phyloP scores from a whole-genome alignment of 2,888 invertebrate genomes.

The Anthophora plumipes region DNA sequence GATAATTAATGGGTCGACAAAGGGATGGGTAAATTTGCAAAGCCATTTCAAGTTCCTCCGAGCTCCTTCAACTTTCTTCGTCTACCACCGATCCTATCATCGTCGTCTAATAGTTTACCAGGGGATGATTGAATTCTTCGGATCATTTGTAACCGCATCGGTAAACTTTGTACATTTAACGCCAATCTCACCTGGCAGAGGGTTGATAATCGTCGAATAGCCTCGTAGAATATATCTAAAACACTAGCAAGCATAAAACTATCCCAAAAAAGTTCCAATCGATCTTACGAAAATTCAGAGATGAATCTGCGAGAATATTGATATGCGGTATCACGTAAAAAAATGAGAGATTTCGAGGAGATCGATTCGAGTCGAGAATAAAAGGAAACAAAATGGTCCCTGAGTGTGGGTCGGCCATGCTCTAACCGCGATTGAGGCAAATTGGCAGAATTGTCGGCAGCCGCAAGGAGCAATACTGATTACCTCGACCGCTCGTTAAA shows the following conservation, averaged over 20 bases:
- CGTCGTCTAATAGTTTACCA: conserved; percentile 76
- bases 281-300: not conserved
- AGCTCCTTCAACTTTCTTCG: conserved; percentile 75
- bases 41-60: conserved; percentile 82
- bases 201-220: conserved; percentile 47
- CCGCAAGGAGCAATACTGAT: conserved; percentile 77
- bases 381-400: conserved; percentile 80
- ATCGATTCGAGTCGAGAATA: conserved; percentile 55
- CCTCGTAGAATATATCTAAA: conserved; percentile 24
- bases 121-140: conserved; percentile 80
- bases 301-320: no score
- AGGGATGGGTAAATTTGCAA: conserved; percentile 82
- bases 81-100: conserved; percentile 63
- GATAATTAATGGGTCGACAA: conserved; percentile 80
- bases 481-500: conserved; percentile 80
- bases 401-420: conserved; percentile 73
- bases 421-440: conserved; percentile 82
- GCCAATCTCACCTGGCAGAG: conserved; percentile 56
- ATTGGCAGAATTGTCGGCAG: conserved; percentile 81
- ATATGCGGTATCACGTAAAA: no score
- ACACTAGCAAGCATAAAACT: not conserved
- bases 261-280: not conserved
- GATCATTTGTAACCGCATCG: conserved; percentile 79
- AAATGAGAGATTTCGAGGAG: not conserved
- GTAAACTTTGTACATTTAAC: conserved; percentile 82